phyloP scores from a whole-genome alignment of 2,113 vertebrate species.

The Mus pahari region DNA sequence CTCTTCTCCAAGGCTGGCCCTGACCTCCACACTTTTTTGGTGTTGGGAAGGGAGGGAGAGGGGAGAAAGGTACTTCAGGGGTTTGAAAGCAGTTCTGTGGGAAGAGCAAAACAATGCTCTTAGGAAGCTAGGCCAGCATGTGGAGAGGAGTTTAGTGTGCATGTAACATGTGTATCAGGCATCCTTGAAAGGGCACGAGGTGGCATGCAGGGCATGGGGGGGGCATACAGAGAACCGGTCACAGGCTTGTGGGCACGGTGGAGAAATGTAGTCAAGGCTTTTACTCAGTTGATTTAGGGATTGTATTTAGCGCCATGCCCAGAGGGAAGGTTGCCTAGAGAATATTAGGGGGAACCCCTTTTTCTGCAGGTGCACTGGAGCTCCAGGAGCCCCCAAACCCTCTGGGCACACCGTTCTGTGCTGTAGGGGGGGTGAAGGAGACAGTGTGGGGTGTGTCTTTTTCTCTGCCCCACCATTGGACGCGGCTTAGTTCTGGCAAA shows the following conservation, averaged over 20 bases:
- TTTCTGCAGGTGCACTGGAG: not conserved
- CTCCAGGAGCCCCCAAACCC: not conserved
- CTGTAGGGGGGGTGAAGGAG: not conserved
- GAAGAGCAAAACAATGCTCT: not conserved
- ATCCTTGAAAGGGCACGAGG: not conserved
- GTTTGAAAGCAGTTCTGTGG: not conserved
- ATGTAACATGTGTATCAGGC: not conserved
- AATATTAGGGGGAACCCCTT: not conserved
- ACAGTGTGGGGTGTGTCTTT: not conserved
- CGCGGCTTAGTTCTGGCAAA: not conserved
- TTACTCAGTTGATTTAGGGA: not conserved
- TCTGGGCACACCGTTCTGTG: not conserved
- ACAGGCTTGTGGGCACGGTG: not conserved
- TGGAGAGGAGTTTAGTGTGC: not conserved
- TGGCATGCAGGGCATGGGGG: not conserved
- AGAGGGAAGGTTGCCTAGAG: not conserved
- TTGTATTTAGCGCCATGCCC: not conserved
- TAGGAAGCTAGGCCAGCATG: not conserved
- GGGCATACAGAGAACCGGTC: not conserved
- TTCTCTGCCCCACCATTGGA: not conserved
- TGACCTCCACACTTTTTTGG: not conserved
- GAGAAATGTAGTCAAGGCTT: not conserved
- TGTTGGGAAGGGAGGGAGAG: not conserved
- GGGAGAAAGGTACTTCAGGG: not conserved
- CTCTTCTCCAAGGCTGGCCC: not conserved